phyloP scores from a whole-genome alignment of 2,113 vertebrate genomes.

The Astur gentilis region DNA sequence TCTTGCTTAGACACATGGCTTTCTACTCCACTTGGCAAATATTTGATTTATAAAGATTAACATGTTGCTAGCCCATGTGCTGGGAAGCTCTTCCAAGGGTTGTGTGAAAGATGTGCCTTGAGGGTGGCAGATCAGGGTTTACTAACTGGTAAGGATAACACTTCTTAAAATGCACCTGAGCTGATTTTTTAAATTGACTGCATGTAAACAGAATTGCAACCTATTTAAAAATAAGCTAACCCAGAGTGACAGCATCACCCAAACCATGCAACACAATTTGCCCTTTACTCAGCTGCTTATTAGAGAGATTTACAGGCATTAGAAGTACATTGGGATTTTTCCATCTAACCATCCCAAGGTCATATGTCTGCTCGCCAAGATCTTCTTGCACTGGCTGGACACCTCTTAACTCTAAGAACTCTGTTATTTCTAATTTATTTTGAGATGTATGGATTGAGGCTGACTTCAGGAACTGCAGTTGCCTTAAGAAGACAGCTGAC shows the following conservation, averaged over 20 bases:
- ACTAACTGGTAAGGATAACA: background rate
- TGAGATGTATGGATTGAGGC: background rate
- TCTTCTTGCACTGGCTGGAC: constrained; percentile 1
- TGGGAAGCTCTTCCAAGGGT: constrained; percentile 23
- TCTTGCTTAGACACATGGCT: constrained; percentile 37
- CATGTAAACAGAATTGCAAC: background rate
- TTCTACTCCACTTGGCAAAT: constrained; percentile 52
- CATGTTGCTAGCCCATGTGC: constrained; percentile 22
- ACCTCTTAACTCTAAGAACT: constrained; percentile 3
- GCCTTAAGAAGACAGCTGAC: background rate
- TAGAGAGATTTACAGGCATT: constrained; percentile 13
- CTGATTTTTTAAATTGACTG: constrained; percentile 43
- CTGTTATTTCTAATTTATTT: background rate
- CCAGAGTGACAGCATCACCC: constrained; percentile 21
- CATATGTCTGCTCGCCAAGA: background rate
- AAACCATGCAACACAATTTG: background rate
- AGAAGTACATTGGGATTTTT: background rate
- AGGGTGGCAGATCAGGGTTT: constrained; percentile 3
- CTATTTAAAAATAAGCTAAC: background rate
- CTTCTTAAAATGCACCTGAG: constrained; percentile 13
- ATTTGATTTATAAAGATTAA: constrained; percentile 49
- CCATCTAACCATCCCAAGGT: background rate
- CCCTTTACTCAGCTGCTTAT: constrained; percentile 9
- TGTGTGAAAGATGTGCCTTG: constrained; percentile 39
- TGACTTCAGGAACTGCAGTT: background rate